These are phyloP conservation scores for Rapana venosa DNA, from an alignment of 2,888 invertebrate genomes.

Conservation along the genomic window DNA sequence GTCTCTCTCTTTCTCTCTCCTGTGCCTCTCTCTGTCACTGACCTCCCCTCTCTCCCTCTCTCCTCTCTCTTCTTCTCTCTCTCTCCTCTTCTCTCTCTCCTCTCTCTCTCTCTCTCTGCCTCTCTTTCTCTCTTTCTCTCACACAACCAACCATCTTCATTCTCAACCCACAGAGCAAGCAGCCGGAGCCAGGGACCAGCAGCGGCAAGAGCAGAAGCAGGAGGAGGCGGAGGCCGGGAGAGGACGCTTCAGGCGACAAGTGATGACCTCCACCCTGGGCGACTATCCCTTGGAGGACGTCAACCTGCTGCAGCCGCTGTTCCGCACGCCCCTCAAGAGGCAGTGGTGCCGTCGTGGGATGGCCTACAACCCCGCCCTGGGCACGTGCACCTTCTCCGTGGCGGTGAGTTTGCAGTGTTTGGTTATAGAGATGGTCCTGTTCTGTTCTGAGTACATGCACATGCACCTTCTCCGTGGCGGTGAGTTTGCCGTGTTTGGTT, in stretches of 20 bases:
- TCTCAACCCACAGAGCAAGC: background rate
- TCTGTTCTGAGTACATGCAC: too few relatives aligned
- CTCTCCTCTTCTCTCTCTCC: too few relatives aligned
- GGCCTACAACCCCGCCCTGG: constrained; percentile 50
- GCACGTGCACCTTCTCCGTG: constrained; percentile 45
- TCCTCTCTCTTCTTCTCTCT: too few relatives aligned
- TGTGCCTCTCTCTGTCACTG: background rate
- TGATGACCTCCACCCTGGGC: background rate
- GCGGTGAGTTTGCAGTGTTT: constrained; percentile 23
- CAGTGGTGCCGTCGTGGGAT: constrained; percentile 50
- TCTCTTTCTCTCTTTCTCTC: too few relatives aligned
- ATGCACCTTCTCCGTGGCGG: too few relatives aligned
- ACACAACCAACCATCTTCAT: too few relatives aligned
- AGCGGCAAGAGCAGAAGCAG: too few relatives aligned
- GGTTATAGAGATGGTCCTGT: too few relatives aligned
- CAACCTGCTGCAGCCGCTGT: constrained; percentile 39
- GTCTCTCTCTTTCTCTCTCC: background rate
- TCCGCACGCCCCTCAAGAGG: constrained; percentile 43
- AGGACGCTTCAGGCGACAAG: background rate
- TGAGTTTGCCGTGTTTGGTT: too few relatives aligned
- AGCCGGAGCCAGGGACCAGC: background rate
- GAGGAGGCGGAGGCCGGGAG: too few relatives aligned
- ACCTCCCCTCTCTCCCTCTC: background rate
- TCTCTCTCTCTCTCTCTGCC: too few relatives aligned
- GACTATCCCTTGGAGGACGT: constrained; percentile 20